Evolutionary conservation across 2,797 vertebrate species (phyloP).

Genomic region (Apogon talboti): DNA sequence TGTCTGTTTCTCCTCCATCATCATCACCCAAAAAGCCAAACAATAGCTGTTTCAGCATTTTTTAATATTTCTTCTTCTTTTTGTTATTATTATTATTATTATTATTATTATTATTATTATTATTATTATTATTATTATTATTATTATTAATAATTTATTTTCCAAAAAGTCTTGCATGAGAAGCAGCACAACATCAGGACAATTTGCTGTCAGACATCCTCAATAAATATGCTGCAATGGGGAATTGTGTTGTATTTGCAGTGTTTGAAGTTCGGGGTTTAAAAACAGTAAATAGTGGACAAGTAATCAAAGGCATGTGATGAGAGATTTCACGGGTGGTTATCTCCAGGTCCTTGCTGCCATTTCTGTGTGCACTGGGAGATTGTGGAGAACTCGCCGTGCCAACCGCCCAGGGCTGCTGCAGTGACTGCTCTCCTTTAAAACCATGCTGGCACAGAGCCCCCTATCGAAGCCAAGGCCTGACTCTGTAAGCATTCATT

Average conservation of each 20-base stretch:
- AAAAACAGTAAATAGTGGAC: constrained; percentile 83
- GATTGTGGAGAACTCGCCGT: constrained; percentile 77
- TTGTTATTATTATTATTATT: not conserved
- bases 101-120: not conserved
- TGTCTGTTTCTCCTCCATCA: not conserved
- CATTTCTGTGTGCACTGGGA: constrained; percentile 76
- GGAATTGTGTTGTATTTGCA: constrained; percentile 76
- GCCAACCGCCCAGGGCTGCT: constrained; percentile 84
- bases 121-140: too few relatives aligned
- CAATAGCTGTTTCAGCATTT: too few relatives aligned
- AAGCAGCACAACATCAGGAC: constrained; percentile 44
- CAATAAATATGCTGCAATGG: constrained; percentile 61
- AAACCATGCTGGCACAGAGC: constrained; percentile 83
- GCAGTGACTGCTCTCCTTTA: constrained; percentile 79
- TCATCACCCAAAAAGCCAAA: too few relatives aligned
- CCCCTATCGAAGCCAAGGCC: constrained; percentile 81
- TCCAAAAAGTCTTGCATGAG: constrained; percentile 38
- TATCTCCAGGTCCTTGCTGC: constrained; percentile 82
- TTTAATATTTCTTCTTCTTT: too few relatives aligned
- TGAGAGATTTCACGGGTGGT: constrained; percentile 84
- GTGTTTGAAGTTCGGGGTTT: constrained; percentile 78
- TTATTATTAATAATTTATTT: constrained; percentile 23
- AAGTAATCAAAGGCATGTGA: constrained; percentile 84
- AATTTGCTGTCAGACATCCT: constrained; percentile 60
- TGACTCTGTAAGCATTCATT: constrained; percentile 82